Percentiles rank a stretch among this genome's conserved stretches.
Evolutionary conservation across 2,113 vertebrate species (phyloP).

Genomic region (Forbesichthys papilliferus): DNA sequence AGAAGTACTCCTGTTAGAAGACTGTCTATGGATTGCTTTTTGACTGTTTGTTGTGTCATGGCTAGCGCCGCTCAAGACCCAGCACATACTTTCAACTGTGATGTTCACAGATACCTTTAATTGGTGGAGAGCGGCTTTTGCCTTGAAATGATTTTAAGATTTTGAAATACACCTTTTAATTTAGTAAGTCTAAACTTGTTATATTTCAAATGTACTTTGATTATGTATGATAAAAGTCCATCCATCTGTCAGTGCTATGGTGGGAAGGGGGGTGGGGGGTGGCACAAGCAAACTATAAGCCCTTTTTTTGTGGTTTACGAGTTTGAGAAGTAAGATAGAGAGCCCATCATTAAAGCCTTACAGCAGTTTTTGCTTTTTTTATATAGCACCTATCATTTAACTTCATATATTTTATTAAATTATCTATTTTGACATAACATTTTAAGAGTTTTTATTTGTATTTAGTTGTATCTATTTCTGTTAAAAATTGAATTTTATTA

Average conservation of each 20-base stretch:
- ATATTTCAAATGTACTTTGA: not conserved
- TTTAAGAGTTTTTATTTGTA: constrained; percentile 17
- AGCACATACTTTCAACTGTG: no score
- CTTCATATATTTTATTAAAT: constrained; percentile 33
- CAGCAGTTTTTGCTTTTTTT: not conserved
- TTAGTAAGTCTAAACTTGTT: not conserved
- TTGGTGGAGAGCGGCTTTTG: no score
- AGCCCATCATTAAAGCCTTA: not conserved
- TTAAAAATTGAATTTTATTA: constrained; percentile 22
- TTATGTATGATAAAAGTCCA: not conserved
- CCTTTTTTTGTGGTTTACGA: not conserved
- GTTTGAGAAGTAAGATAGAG: not conserved
- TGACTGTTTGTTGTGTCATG: constrained; percentile 4
- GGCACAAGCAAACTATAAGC: not conserved
- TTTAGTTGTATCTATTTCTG: constrained; percentile 26
- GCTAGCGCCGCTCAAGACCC: not conserved
- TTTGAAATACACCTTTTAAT: no score
- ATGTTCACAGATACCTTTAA: no score
- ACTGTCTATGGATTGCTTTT: constrained; percentile 19
- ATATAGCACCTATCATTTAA: not conserved
- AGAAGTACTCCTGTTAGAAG: constrained; percentile 65
- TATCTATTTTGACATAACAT: constrained; percentile 5
- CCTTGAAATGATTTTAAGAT: no score
- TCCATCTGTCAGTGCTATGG: no score
- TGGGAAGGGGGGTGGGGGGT: no score